Conservation (phyloP, 2,113 vertebrate species). For the Coryphaenoides rupestris region DNA sequence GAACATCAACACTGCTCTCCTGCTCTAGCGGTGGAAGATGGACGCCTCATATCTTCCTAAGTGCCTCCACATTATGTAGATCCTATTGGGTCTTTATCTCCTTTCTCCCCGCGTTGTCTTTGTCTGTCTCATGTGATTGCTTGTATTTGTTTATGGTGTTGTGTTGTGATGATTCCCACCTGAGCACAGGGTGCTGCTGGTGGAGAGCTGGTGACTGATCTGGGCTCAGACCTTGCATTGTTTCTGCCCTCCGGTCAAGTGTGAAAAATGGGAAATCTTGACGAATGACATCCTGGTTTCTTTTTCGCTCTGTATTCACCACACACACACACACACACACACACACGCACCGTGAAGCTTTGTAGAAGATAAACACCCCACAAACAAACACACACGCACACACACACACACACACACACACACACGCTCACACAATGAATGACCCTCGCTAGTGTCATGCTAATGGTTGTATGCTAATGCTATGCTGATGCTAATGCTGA, state of each 20-base stretch:
- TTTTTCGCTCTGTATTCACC: neutral
- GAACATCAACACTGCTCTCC: too few species aligned
- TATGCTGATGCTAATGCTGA: too few species aligned
- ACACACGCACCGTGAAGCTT: neutral
- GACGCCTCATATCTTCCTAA: too few species aligned
- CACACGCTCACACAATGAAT: neutral
- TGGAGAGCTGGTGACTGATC: neutral
- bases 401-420: conserved; percentile 11
- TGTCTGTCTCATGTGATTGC: neutral
- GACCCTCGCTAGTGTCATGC: too few species aligned
- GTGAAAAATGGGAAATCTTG: conserved; percentile 1
- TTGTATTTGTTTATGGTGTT: neutral
- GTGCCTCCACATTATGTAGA: too few species aligned
- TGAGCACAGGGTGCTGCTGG: neutral
- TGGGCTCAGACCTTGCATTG: conserved; percentile 3
- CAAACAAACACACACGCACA: conserved; percentile 1
- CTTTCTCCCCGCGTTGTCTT: neutral
- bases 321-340: conserved; percentile 6
- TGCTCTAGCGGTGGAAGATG: too few species aligned
- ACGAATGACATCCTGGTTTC: neutral
- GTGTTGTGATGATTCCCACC: neutral
- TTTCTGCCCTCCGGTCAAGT: conserved; percentile 12
- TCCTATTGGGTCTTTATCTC: neutral
- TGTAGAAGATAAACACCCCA: neutral
- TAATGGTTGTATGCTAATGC: neutral